phyloP scores from a whole-genome alignment of 1,140 invertebrate genomes.

The Pemphigus obesinymphae region DNA sequence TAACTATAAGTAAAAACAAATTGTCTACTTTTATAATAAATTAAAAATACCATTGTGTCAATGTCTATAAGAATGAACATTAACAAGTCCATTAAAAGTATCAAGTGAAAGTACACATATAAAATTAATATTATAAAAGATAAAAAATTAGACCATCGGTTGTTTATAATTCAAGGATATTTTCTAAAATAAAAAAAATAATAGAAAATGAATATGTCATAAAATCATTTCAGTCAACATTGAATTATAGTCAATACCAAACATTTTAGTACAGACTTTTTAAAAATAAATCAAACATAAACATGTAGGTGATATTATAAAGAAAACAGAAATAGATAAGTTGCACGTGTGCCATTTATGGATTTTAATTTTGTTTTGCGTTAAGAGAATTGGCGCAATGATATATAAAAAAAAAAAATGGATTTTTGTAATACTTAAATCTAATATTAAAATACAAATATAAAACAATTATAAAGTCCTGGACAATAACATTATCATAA shows the following conservation, averaged over 20 bases:
- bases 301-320: not conserved
- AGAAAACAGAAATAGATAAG: constrained; percentile 36
- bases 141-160: not conserved
- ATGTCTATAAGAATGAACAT: not conserved
- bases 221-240: constrained; percentile 33
- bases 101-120: not conserved
- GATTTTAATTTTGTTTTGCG: not conserved
- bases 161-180: not conserved
- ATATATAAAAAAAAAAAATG: not conserved
- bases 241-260: not conserved
- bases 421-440: not conserved
- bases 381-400: not conserved
- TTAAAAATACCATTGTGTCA: not conserved
- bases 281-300: not conserved
- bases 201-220: not conserved
- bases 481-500: not conserved
- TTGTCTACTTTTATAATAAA: not conserved
- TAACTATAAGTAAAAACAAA: not conserved
- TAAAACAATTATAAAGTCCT: not conserved
- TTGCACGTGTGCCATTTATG: not conserved
- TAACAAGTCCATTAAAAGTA: not conserved
- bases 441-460: not conserved
- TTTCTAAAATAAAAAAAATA: not conserved
- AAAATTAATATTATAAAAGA: not conserved
- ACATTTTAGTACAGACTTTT: not conserved